A percentile compares a stretch with the other conserved stretches of the same genome.
Conservation (phyloP, 2,797 vertebrate species). For the Eulemur mongoz region DNA sequence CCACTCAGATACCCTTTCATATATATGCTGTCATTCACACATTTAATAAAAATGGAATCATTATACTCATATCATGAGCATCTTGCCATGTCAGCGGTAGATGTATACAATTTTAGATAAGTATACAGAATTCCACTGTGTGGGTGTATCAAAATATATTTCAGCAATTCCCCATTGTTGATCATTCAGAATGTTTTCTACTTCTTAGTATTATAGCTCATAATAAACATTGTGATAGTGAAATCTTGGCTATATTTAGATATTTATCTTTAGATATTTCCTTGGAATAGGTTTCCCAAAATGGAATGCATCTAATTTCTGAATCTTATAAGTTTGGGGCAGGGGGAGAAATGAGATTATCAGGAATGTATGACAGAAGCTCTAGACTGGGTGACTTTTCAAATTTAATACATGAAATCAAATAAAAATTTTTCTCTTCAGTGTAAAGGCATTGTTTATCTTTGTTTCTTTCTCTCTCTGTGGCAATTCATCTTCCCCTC, state of each 20-base stretch:
- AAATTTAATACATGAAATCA: slow-evolving; percentile 54
- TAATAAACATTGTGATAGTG: slow-evolving; percentile 10
- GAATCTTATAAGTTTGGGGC: background rate
- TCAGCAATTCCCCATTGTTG: background rate
- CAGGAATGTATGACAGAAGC: background rate
- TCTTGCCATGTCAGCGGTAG: background rate
- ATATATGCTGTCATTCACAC: background rate
- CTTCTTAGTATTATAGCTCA: background rate
- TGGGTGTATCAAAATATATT: background rate
- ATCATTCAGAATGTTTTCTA: background rate
- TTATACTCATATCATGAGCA: background rate
- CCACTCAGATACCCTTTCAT: background rate
- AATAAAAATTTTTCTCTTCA: background rate
- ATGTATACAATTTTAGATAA: background rate
- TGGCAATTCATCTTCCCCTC: background rate
- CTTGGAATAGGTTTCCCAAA: background rate
- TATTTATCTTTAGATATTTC: background rate
- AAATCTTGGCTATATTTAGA: slow-evolving; percentile 11
- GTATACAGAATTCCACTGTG: background rate
- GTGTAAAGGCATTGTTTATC: background rate
- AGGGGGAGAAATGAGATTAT: background rate
- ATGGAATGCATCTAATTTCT: slow-evolving; percentile 1
- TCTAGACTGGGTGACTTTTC: background rate
- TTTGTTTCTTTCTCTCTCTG: background rate
- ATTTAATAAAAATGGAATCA: slow-evolving; percentile 18